Percentiles rank a stretch among this genome's conserved stretches.
These are phyloP conservation scores for Poecilia velifera DNA, from an alignment of 2,797 vertebrate genomes.

Conservation along the genomic window DNA sequence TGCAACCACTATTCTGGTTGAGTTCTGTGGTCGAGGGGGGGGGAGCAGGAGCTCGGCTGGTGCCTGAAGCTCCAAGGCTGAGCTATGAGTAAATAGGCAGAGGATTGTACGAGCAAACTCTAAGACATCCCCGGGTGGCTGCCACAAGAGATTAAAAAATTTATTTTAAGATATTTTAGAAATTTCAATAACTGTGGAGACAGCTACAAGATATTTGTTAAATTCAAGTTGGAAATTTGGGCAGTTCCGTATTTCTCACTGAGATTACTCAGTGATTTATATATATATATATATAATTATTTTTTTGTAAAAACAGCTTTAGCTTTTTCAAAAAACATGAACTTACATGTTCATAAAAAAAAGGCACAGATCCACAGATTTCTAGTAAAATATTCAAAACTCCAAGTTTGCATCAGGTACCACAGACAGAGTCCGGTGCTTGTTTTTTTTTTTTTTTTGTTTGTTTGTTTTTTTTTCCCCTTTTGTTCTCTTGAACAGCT, in stretches of 20 bases:
- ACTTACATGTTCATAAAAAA: not conserved
- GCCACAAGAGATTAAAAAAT: not conserved
- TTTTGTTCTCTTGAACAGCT: slow-evolving; percentile 53
- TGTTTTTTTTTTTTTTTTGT: slow-evolving; percentile 7
- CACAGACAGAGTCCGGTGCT: slow-evolving; percentile 43
- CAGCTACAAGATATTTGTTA: not conserved
- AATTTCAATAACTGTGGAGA: not conserved
- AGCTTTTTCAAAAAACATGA: too few species aligned
- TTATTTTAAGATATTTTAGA: not conserved
- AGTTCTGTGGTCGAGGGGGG: not conserved
- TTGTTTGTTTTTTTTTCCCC: slow-evolving; percentile 8
- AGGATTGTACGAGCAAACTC: not conserved
- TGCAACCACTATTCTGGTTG: not conserved
- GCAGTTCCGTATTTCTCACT: not conserved
- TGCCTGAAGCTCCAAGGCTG: not conserved
- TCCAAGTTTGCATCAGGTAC: slow-evolving; percentile 20
- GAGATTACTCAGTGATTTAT: not conserved
- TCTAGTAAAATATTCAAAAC: not conserved
- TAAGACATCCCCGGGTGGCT: not conserved
- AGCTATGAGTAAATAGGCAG: not conserved
- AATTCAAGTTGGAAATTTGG: not conserved
- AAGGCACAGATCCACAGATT: not conserved
- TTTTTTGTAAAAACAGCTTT: too few species aligned
- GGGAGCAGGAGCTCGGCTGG: not conserved
- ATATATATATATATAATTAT: too few species aligned